Conservation (phyloP, 2,797 vertebrate genomes). For the Spinus olivaceus region DNA sequence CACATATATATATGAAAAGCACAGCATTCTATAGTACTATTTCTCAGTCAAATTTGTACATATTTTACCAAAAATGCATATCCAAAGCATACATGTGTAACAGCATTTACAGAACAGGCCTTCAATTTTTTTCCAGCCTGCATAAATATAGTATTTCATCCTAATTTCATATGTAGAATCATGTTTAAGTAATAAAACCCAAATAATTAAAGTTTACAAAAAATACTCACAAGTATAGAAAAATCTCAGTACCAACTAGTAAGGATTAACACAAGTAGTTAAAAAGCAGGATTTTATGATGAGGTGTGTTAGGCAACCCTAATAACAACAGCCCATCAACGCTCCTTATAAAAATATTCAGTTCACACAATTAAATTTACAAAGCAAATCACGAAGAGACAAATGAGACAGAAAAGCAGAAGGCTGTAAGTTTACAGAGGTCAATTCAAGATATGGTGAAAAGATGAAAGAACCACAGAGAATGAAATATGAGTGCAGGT, state of each 20-base stretch:
- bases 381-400: background rate
- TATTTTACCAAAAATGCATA: background rate
- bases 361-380: background rate
- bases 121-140: background rate
- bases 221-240: background rate
- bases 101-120: background rate
- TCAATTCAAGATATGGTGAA: background rate
- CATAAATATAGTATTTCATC: accelerated
- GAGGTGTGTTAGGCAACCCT: background rate
- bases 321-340: background rate
- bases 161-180: background rate
- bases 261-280: background rate
- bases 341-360: background rate
- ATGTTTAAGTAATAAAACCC: background rate
- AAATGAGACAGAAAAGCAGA: background rate
- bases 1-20: background rate
- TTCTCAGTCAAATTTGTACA: background rate
- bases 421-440: background rate
- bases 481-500: background rate
- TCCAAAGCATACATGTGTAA: background rate
- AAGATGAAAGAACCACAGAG: background rate
- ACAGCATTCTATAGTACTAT: background rate
- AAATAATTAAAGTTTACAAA: background rate
- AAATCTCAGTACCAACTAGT: background rate
- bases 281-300: background rate